Base-by-base conservation (phyloP, 1,140 invertebrate genomes). In the Formica selysi region DNA sequence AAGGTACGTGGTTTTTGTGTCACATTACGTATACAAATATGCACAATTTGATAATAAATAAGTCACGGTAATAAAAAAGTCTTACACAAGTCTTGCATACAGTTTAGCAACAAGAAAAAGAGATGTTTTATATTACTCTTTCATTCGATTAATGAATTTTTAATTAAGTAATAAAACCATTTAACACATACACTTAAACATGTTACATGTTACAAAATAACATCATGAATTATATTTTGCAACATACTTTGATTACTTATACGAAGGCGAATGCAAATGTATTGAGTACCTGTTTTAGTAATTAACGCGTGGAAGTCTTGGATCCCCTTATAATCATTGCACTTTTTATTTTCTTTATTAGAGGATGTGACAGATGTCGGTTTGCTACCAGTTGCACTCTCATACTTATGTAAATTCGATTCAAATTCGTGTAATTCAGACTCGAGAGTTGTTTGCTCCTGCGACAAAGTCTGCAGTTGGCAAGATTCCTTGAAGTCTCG, bases 231-330 rank as follows among this genome's bases (percentile, higher is more conserved):
- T 19, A 70, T 62, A 26, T 78, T 74, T 76, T 51, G 10, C 11
- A 5, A 10, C 36, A 8, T 54, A 85, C 8, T 76, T 44, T 65
- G 65, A 44, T 78, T 65, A 48, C 26, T n/a, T 11, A 65, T 67
- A 71, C 29, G 26, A 10, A 38, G 26, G 8, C 6, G 44, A 76
- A 79, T 64, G 22, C 32, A 48, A n/a, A 68, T 44, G 19, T 36
- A 16, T n/a, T 26, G 0, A 3, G 22, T 92, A 95, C 94, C 94
- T 86, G 94, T 94, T 92, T 91, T 92, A 11, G 91, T 91, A 61
- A 95, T 86, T 51, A 95, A 87, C 16, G 65, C 78, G 29, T 92
- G 90, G 68, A 95, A 94, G 85, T 93, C 89, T 48, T 92, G 76
- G 0, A 92, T 79, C 2, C 90, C 90, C 6, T 90, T 80, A 59